These are phyloP conservation scores for Oreocharis arfaki DNA, from an alignment of 2,113 vertebrate species.

Conservation along the genomic window DNA sequence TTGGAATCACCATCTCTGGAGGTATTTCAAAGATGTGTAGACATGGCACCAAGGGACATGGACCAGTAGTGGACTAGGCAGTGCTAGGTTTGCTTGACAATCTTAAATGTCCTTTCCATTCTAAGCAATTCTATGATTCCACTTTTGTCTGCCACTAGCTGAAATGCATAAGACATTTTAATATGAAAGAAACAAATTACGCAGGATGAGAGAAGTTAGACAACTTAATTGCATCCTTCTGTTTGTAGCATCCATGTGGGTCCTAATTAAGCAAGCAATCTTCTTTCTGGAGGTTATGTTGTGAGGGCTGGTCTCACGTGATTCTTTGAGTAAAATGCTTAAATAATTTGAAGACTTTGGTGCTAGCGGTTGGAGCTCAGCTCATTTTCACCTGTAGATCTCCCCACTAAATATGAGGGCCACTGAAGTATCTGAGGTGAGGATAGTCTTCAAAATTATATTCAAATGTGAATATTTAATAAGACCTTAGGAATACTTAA, in stretches of 20 bases:
- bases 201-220: constrained; percentile 5
- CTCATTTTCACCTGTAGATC: not conserved
- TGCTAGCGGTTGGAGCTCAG: not conserved
- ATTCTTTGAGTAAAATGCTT: not conserved
- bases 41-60: not conserved
- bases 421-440: not conserved
- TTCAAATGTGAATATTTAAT: not conserved
- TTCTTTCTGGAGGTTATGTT: not conserved
- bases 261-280: constrained; percentile 40
- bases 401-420: not conserved
- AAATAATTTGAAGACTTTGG: not conserved
- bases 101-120: not conserved
- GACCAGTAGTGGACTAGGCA: not conserved
- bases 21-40: not conserved
- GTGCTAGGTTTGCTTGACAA: not conserved
- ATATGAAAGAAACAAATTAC: constrained; percentile 44
- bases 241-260: not conserved
- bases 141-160: not conserved
- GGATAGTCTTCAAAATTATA: not conserved
- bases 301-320: not conserved
- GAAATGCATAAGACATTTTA: constrained; percentile 3
- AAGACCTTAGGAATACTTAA: not conserved
- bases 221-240: constrained; percentile 55
- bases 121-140: not conserved
- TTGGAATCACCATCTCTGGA: not conserved